phyloP scores from a whole-genome alignment of 2,113 vertebrate species.

The Anarrhichthys ocellatus region DNA sequence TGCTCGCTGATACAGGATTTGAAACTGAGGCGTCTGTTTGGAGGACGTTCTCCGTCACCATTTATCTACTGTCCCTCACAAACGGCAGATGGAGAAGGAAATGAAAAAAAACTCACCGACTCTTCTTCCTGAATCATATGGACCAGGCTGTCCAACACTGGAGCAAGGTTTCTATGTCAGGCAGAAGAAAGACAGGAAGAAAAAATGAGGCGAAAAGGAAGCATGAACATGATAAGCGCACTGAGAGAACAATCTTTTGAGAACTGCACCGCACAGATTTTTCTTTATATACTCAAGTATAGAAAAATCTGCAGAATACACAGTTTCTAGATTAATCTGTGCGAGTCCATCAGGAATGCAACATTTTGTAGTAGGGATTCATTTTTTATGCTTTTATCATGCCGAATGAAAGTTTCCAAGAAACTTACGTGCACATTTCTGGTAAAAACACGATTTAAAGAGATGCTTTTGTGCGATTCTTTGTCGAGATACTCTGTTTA shows the following conservation, averaged over 20 bases:
- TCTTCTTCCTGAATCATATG: constrained; percentile 99
- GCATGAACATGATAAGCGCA: not conserved
- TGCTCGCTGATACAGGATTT: not conserved
- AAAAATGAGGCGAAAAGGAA: not conserved
- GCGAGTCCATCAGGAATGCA: not conserved
- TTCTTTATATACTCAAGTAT: not conserved
- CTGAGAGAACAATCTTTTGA: not conserved
- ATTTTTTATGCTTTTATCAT: not conserved
- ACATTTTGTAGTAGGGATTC: not conserved
- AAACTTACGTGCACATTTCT: no score
- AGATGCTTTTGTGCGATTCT: no score
- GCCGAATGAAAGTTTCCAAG: no score
- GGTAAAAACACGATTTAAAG: no score
- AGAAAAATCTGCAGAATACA: not conserved
- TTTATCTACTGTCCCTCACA: not conserved
- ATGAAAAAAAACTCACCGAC: constrained; percentile 86
- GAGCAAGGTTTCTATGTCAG: constrained; percentile 91
- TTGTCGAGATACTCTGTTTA: no score
- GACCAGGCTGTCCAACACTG: constrained; percentile 96
- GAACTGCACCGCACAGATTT: not conserved
- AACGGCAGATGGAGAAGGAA: constrained; percentile 9
- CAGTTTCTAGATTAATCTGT: not conserved
- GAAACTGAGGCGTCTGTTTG: not conserved
- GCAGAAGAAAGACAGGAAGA: constrained; percentile 24
- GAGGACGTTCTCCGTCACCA: not conserved